Base-by-base conservation (phyloP, 64 coral and sea anemone genomes). In the Acropora yongei region DNA sequence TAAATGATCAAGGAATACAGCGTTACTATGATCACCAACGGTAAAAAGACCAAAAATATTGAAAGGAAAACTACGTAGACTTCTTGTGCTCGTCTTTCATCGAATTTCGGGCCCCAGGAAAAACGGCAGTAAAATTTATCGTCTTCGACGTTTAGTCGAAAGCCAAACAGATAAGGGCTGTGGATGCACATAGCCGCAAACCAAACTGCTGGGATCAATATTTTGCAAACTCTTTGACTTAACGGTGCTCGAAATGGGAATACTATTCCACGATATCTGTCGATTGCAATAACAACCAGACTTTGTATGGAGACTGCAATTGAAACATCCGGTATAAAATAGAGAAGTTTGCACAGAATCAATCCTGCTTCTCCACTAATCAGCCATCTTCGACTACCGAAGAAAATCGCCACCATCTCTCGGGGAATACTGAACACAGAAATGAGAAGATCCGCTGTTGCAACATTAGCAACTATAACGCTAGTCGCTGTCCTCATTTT, bases 391-490 rank as follows among this genome's bases (percentile, higher is more conserved):
- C 6, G 9, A 1, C 0, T 2, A 9, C 78, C 78, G 1, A 16
- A 47, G 4, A 79, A 60, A 55, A 89, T 76, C 63, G 75, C 17
- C 20, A 19, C 16, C 3, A 77, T 58, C 65, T 57, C 68, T 16
- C 17, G 73, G 16, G 92, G 92, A 9, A 93, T 3, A 9, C 63
- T 50, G 60, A 93, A 89, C 47, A 83, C 57, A 17, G 86, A 47
- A 5, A 93, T 18, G 13, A 89, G 45, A 2, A 93, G 45, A 72
- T 93, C 92, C 9, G 86, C 82, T 0, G 82, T 67, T 9, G 92
- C 86, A 86, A 93, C 74, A n/a, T 89, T 93, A 1, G 78, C 92
- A 19, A 93, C 89, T 4, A 93, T 61, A 18, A 66, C 49, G 77
- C 89, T 93, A 0, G 78, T 89, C 1, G 92, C 74, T 1, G 86